Base-by-base conservation (phyloP, 2,888 invertebrate species). In the Nomada fucata region DNA sequence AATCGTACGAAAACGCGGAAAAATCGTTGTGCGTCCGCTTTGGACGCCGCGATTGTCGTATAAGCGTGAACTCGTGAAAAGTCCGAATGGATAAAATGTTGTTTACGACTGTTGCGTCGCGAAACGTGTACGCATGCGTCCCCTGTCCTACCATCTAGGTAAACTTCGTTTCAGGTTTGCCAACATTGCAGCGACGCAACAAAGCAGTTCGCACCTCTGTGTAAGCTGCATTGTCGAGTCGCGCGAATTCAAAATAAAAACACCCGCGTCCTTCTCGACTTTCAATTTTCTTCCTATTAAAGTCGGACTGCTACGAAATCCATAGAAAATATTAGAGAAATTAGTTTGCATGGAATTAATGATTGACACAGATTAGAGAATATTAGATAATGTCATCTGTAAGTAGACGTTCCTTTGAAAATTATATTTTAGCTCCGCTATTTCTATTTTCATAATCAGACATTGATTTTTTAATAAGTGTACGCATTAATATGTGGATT, bases 71-170 rank as follows among this genome's bases (percentile, higher is more conserved):
- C 64, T 80, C 72, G 86, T 76, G 79, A 81, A 69, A 76, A 70
- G 76, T 76, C 75, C 83, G 63, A 83, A 83, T 83, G 86, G 89
- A 89, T 88, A 89, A 90, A 90, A 89, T 90, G 86, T 90, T 91
- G 90, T 92, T 92, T 91, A 91, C 89, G 90, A 89, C 89, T 89
- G 85, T 89, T 89, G 84, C 83, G 88, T 89, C 75, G 83, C 69
- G 79, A 71, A 47, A 26, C 44, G 50, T 89, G 59, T 90, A 65
- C 92, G 91, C 92, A 90, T 89, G 92, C 91, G 91, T 73, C 13
- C 5, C 23, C 15, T 47, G 50, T 57, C 15, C 59, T 65, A 59
- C 79, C 76, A 76, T 44, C 69, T 68, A 77, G 50, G 77, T 80
- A 60, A 79, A 72, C 77, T 77, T 61, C 42, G 47, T 26, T 18